Evolutionary conservation across 2,797 vertebrate genomes (phyloP).

Genomic region (Sebastes oblongus): DNA sequence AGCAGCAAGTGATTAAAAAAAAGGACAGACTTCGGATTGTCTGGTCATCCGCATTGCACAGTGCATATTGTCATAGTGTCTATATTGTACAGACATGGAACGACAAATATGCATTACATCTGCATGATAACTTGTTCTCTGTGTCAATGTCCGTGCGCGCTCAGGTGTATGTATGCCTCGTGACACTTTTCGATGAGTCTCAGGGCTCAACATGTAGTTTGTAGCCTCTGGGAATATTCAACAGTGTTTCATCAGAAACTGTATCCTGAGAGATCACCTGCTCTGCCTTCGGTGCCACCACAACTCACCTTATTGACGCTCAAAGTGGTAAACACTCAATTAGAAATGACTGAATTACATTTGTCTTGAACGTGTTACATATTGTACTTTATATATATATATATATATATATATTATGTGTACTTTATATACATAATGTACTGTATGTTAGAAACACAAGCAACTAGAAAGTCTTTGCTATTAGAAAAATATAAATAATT

Average conservation of each 20-base stretch:
- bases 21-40: background rate
- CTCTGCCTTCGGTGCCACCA: slow-evolving; percentile 48
- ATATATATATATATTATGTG: background rate
- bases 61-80: background rate
- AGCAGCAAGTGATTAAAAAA: background rate
- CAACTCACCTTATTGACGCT: slow-evolving; percentile 29
- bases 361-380: background rate
- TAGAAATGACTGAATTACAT: background rate
- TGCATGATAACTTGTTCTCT: background rate
- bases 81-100: background rate
- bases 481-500: background rate
- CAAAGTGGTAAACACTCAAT: slow-evolving; percentile 57
- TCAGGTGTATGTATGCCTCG: background rate
- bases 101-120: background rate
- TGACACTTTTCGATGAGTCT: slow-evolving; percentile 58
- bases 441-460: background rate
- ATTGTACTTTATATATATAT: background rate
- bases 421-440: background rate
- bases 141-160: slow-evolving; percentile 7
- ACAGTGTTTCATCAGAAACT: slow-evolving; percentile 72
- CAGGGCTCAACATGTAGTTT: slow-evolving; percentile 54
- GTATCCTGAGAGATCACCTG: slow-evolving; percentile 66
- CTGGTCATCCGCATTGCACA: background rate
- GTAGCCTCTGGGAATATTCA: slow-evolving; percentile 57
- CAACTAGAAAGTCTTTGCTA: background rate